Conservation (phyloP, 2,797 vertebrate genomes). For the Serranus cabrilla region DNA sequence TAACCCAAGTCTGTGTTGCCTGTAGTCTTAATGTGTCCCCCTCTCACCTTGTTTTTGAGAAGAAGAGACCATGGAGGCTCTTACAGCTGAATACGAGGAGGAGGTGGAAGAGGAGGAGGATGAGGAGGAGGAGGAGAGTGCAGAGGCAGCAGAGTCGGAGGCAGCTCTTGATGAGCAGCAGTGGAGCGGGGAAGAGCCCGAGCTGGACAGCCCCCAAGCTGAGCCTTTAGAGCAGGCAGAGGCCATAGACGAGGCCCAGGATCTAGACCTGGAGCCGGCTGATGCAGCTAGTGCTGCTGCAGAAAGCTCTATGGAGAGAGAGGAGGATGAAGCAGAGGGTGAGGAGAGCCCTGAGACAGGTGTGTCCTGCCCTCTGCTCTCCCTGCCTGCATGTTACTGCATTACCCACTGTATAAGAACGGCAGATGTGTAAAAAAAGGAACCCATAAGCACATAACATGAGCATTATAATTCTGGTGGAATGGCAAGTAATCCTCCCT, state of each 20-base stretch:
- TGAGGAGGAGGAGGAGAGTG: slow-evolving; percentile 87
- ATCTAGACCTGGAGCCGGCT: slow-evolving; percentile 81
- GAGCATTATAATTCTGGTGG: slow-evolving; percentile 70
- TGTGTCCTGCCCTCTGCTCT: slow-evolving; percentile 90
- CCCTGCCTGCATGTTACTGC: slow-evolving; percentile 90
- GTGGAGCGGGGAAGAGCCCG: slow-evolving; percentile 89
- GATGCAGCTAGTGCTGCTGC: slow-evolving; percentile 87
- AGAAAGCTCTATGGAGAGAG: slow-evolving; percentile 86
- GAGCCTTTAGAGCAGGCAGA: slow-evolving; percentile 87
- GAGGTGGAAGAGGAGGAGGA: slow-evolving; percentile 82
- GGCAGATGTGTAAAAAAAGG: slow-evolving; percentile 58
- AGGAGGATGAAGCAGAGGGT: slow-evolving; percentile 84
- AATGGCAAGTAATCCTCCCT: slow-evolving; percentile 81
- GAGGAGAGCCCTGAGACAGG: slow-evolving; percentile 90
- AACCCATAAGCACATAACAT: slow-evolving; percentile 55
- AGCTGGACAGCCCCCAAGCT: slow-evolving; percentile 85
- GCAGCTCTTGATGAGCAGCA: slow-evolving; percentile 91
- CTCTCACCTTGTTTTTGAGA: slow-evolving; percentile 91
- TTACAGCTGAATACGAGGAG: slow-evolving; percentile 89
- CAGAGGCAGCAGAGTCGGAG: slow-evolving; percentile 86
- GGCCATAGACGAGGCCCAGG: slow-evolving; percentile 86
- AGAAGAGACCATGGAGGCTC: slow-evolving; percentile 94
- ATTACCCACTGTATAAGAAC: slow-evolving; percentile 69
- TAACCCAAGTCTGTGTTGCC: slow-evolving; percentile 91
- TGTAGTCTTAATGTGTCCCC: slow-evolving; percentile 92